These are phyloP conservation scores for Morpho deidamia DNA, from an alignment of 2,888 invertebrate genomes.

Conservation along the genomic window DNA sequence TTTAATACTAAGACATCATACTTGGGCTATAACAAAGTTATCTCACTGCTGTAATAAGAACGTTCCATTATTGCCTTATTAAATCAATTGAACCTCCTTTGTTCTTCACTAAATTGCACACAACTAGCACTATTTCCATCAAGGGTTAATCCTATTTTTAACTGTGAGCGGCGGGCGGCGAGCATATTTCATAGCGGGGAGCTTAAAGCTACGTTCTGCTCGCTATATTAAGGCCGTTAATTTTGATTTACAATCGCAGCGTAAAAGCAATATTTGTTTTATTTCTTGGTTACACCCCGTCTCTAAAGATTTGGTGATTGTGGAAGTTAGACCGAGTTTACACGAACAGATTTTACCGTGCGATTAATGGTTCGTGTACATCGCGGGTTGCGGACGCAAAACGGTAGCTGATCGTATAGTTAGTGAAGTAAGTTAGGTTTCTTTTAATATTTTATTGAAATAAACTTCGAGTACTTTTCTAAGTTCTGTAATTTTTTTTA, in stretches of 20 bases:
- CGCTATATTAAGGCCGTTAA: slow-evolving; percentile 78
- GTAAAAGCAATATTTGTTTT: slow-evolving; percentile 78
- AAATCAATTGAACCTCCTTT: slow-evolving; percentile 53
- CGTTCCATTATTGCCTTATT: slow-evolving; percentile 29
- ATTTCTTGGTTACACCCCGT: slow-evolving; percentile 63
- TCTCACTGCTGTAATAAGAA: slow-evolving; percentile 17
- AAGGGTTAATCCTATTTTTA: slow-evolving; percentile 77
- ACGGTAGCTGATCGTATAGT: not conserved
- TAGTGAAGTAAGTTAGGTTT: slow-evolving; percentile 2
- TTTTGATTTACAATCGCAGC: slow-evolving; percentile 77
- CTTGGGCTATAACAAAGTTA: slow-evolving; percentile 18
- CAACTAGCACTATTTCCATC: slow-evolving; percentile 74
- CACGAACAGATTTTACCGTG: slow-evolving; percentile 7
- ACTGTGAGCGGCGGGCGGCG: slow-evolving; percentile 69
- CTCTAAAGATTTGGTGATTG: slow-evolving; percentile 64
- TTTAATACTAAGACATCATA: not conserved
- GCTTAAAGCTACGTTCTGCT: slow-evolving; percentile 66
- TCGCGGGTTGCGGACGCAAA: slow-evolving; percentile 6
- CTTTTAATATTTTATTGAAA: not conserved
- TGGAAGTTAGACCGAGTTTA: slow-evolving; percentile 29
- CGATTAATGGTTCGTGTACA: slow-evolving; percentile 9
- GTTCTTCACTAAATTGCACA: slow-evolving; percentile 50
- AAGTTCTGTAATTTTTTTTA: not conserved
- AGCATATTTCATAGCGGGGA: slow-evolving; percentile 76
- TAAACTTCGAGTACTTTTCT: too few species aligned